Base-by-base conservation (phyloP, 2,797 vertebrate genomes). In the Sebastes iracundus region DNA sequence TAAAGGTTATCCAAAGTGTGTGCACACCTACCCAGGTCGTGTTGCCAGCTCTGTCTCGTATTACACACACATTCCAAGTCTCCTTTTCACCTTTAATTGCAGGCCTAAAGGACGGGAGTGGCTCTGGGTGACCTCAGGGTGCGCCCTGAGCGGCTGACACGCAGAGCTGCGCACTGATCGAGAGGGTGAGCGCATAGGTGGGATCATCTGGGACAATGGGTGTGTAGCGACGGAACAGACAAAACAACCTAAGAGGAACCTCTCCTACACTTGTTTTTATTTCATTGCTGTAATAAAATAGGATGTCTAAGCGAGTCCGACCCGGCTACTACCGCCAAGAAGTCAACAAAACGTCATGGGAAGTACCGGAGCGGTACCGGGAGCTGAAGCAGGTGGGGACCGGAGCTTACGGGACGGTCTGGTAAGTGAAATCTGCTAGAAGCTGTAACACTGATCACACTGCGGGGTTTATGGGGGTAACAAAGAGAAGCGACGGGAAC, bases 351-450 rank as follows among this genome's bases (percentile, higher is more conserved):
- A 99, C 97, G 2, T 77, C 92, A 20, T 99, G 98, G 98, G 97
- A 98, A 86, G 97, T 99, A 64, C 96, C 96, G 86, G 96, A 97
- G 14, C 95, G 96, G 92, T 99, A 98, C 95, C 95, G 91, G 67
- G 97, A 98, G 16, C 94, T 99, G 92, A 94, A 87, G 92, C 95
- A 97, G 82, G 97, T 98, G 94, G 98, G 98, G 38, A 98, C 97
- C 3, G 98, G 98, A 42, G 98, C 98, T 32, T 99, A 99, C 82
- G 98, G 98, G 79, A 97, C 97, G 7, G 98, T 99, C 1, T 99
- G 98, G 98, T 99, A 91, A 99, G 98, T 96, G 46, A 22, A 35
- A 35, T 22, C 8, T 6, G 56, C 6, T 18, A 14, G 63, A 69
- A 66, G 33, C 66, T 77, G 0, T 4, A 67, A 5, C 22, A 0